A percentile compares a stretch with the other conserved stretches of the same genome.
Evolutionary conservation across 2,888 invertebrate species (phyloP).

Genomic region (Lissonota sp.): DNA sequence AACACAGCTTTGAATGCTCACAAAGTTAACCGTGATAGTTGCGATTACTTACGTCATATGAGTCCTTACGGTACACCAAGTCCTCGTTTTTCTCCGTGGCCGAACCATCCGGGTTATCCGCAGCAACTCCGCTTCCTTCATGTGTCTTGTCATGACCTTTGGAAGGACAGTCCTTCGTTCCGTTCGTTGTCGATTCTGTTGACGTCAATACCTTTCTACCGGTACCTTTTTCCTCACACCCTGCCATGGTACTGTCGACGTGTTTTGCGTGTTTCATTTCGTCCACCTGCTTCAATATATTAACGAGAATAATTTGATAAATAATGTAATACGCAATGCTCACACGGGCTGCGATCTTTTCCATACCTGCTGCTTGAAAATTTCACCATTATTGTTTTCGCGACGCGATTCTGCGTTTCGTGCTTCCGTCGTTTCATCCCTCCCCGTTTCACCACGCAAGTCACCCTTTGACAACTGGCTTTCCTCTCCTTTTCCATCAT

Average conservation of each 20-base stretch:
- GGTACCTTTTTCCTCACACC: slow-evolving; percentile 19
- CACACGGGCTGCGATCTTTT: slow-evolving; percentile 28
- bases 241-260: slow-evolving; percentile 21
- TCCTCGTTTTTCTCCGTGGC: slow-evolving; percentile 30
- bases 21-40: slow-evolving; percentile 28
- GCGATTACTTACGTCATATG: slow-evolving; percentile 38
- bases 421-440: slow-evolving; percentile 3
- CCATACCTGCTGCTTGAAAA: slow-evolving; percentile 11
- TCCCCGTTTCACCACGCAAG: slow-evolving; percentile 14
- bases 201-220: slow-evolving; percentile 9
- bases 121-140: slow-evolving; percentile 23
- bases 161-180: slow-evolving; percentile 4
- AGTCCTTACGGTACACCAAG: slow-evolving; percentile 21
- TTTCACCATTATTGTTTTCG: slow-evolving; percentile 29
- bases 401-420: slow-evolving; percentile 16
- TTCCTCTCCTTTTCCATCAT: slow-evolving; percentile 10
- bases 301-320: slow-evolving; percentile 24
- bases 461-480: not conserved
- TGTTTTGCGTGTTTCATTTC: slow-evolving; percentile 22
- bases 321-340: slow-evolving; percentile 17
- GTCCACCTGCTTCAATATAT: slow-evolving; percentile 34
- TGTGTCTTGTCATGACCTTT: slow-evolving; percentile 7
- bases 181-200: slow-evolving; percentile 15
- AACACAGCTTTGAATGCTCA: slow-evolving; percentile 31
- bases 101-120: slow-evolving; percentile 30